Base-by-base conservation (phyloP, 1,140 invertebrate genomes). In the Drosophila serrata region DNA sequence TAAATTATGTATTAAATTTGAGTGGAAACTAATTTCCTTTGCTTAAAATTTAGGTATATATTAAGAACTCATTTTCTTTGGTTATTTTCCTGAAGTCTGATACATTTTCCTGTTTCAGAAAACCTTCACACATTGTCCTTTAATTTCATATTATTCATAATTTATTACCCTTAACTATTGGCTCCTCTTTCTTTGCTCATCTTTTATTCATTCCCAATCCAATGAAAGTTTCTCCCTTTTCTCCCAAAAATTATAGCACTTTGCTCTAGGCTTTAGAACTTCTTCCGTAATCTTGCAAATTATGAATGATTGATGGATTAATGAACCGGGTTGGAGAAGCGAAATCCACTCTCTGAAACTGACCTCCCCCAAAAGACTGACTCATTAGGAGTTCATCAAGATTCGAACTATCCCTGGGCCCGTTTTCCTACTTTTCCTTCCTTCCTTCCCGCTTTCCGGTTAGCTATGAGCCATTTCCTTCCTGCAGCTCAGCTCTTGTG, bases 361-460 rank as follows among this genome's bases (percentile, higher is more conserved):
- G n/a, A n/a, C n/a, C n/a, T n/a, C n/a, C n/a, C n/a, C n/a, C n/a
- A 39, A 39, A 29, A 22, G 11, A 19, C 22, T 11, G 37, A 35
- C 55, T 70, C 58, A 81, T 81, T 81, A 81, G 53, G 48, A 77
- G 79, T 68, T 78, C 46, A 79, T 45, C 39, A 67, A 61, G 58
- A 46, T 59, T 68, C 58, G 33, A 65, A 42, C 57, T 62, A 56
- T 31, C 19, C 19, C 9, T 31, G 4, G 29, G 29, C 22, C 29
- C 24, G 5, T 49, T 29, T 12, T 9, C 40, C 15, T 13, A 46
- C 17, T 42, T 64, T 43, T 24, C 59, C 59, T 51, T 33, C 33
- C 35, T 42, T 53, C 51, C 45, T 35, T 60, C 48, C 39, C 27
- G 29, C 39, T 45, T 62, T 62, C 48, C 46, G 45, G n/a, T 17